These are phyloP conservation scores for Drosophila meridionalis DNA, from an alignment of 2,888 invertebrate species.

Conservation along the genomic window DNA sequence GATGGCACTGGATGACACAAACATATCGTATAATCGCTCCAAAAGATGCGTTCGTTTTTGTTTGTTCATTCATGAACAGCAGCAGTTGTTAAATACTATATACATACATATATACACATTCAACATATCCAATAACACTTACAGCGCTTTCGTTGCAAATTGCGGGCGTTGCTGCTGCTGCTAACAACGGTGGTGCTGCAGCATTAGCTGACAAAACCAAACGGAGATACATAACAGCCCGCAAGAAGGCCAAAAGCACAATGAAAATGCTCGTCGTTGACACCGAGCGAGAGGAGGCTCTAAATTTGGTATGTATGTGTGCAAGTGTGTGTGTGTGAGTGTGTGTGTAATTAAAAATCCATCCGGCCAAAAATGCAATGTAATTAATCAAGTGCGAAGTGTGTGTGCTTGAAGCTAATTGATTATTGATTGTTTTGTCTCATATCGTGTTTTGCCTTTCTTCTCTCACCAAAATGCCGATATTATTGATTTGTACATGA, in stretches of 20 bases:
- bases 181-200: constrained; percentile 50
- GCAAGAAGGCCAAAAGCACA: constrained; percentile 68
- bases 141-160: constrained; percentile 70
- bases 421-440: constrained; percentile 61
- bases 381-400: constrained; percentile 51
- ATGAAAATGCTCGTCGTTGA: constrained; percentile 87
- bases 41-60: constrained; percentile 41
- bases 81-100: constrained; percentile 38
- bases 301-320: constrained; percentile 75
- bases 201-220: constrained; percentile 63
- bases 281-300: constrained; percentile 93
- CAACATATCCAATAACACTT: constrained; percentile 43
- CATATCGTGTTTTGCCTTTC: constrained; percentile 27
- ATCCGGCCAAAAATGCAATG: constrained; percentile 42
- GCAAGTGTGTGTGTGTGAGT: constrained; percentile 17
- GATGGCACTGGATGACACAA: constrained; percentile 27
- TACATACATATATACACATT: constrained; percentile 22
- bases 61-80: constrained; percentile 49
- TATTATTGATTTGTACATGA: constrained; percentile 77
- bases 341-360: constrained; percentile 50
- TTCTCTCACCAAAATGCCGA: constrained; percentile 32
- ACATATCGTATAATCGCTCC: constrained; percentile 31
- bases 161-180: constrained; percentile 61
- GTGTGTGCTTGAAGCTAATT: constrained; percentile 44
- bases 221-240: constrained; percentile 68